Evolutionary conservation across 1,140 invertebrate genomes (phyloP).

Genomic region (Amphibalanus amphitrite): DNA sequence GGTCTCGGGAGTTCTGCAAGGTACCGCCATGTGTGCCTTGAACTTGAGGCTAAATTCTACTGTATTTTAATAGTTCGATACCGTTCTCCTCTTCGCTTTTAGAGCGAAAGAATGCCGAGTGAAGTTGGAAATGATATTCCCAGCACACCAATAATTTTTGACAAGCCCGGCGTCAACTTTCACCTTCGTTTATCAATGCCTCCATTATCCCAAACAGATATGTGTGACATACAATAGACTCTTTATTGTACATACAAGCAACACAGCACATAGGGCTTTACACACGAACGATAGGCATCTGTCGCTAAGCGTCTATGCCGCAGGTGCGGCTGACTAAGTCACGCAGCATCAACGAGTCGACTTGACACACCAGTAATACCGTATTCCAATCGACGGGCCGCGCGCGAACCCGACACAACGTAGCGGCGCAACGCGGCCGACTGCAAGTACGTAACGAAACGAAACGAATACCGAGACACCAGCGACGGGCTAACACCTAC

Average conservation of each 20-base stretch:
- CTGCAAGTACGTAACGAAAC: neutral
- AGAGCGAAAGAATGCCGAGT: too few relatives aligned
- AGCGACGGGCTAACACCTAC: too few relatives aligned
- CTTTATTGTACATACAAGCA: conserved; percentile 2
- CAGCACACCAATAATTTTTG: too few relatives aligned
- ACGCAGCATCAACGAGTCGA: neutral
- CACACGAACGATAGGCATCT: neutral
- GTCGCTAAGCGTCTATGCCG: neutral
- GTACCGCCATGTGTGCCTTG: too few relatives aligned
- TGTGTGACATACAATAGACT: neutral
- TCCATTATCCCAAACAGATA: too few relatives aligned
- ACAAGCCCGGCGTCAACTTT: too few relatives aligned
- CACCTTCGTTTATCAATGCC: too few relatives aligned
- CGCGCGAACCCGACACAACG: neutral
- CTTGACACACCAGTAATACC: neutral
- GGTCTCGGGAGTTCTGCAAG: too few relatives aligned
- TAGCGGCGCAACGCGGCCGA: neutral
- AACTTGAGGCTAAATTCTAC: too few relatives aligned
- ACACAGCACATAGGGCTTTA: neutral
- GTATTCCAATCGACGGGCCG: neutral
- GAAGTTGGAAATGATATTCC: too few relatives aligned
- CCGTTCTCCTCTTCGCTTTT: too few relatives aligned
- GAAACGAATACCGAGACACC: neutral
- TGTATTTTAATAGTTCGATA: too few relatives aligned
- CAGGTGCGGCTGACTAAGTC: neutral